Evolutionary conservation across 2,797 vertebrate genomes (phyloP).

Genomic region (Lepus townsendii): DNA sequence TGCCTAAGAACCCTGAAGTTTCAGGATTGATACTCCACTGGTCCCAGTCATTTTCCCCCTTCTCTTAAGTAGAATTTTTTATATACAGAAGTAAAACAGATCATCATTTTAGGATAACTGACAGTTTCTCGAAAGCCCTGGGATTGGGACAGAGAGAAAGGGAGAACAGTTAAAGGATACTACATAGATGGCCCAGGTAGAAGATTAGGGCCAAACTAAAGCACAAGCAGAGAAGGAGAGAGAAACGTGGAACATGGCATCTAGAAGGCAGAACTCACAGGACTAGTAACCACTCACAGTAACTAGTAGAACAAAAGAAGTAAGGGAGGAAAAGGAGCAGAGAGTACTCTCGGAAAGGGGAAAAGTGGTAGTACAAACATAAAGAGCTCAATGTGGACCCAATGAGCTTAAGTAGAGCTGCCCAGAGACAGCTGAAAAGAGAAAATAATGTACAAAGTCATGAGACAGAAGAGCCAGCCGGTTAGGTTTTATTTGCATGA

Average conservation of each 20-base stretch:
- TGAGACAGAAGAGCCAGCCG: not conserved
- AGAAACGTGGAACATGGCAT: not conserved
- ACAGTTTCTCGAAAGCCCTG: not conserved
- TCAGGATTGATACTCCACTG: not conserved
- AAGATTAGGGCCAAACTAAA: not conserved
- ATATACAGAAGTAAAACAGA: not conserved
- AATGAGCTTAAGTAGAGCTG: not conserved
- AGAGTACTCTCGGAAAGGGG: conserved; percentile 33
- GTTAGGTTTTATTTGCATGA: conserved; percentile 21
- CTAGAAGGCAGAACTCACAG: conserved; percentile 9
- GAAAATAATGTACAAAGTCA: not conserved
- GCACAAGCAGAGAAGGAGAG: not conserved
- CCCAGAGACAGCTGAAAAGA: conserved; percentile 40
- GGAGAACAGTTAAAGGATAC: not conserved
- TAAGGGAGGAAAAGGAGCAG: not conserved
- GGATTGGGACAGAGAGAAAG: not conserved
- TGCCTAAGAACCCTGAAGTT: not conserved
- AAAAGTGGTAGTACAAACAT: conserved; percentile 28
- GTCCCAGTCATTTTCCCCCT: not conserved
- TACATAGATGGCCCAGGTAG: not conserved
- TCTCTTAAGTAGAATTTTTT: not conserved
- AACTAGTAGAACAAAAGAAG: conserved; percentile 26
- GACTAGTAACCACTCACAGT: not conserved
- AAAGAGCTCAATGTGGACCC: conserved; percentile 29
- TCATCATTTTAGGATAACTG: not conserved